Evolutionary conservation across 2,888 invertebrate species (phyloP), one percentile per base, ranked within the genome.

Genomic region (Eustalomyia histrio): DNA sequence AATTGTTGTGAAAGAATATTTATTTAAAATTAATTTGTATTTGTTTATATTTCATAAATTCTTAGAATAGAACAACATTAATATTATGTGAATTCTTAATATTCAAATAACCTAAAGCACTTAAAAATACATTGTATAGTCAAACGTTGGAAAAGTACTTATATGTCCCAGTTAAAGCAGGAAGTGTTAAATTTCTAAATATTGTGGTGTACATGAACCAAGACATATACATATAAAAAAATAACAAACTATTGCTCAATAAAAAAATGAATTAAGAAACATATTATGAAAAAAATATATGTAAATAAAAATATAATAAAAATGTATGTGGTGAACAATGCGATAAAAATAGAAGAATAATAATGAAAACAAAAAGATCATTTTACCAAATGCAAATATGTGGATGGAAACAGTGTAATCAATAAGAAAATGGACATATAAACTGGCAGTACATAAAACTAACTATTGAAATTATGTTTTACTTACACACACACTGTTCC

Each of bases 41-140:
- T 47, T 80, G 67, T 76, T 80, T 80, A 72, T 39, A 71, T 76
- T 80, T 72, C 75, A 16, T 2, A 24, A 68, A 76, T 80, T 80
- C 80, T 64, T 43, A 68, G 80, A 76, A 80, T 0, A 55, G 21
- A 79, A 29, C 21, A 29, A 1, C 24, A 33, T 47, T 8, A 60
- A 63, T 52, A 69, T n/a, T 64, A 65, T 33, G 33, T 17, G 74
- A 60, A 9, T 24, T 24, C 39, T 29, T 73, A 57, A 39, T 5
- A 43, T 43, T n/a, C 43, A 69, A 39, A 39, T 47, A 61, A 74
- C 43, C 61, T 21, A 65, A 52, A 33, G 21, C 63, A 73, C 72
- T 79, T 73, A 39, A 64, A 69, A 73, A 17, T 18, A 58, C 16
- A 39, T 73, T 72, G 71, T 18, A 14, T 55, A 43, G 24, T 24